Evolutionary conservation across 2,797 vertebrate species (phyloP), one percentile per base, ranked within the genome.

Genomic region (Phoeniculus purpureus): DNA sequence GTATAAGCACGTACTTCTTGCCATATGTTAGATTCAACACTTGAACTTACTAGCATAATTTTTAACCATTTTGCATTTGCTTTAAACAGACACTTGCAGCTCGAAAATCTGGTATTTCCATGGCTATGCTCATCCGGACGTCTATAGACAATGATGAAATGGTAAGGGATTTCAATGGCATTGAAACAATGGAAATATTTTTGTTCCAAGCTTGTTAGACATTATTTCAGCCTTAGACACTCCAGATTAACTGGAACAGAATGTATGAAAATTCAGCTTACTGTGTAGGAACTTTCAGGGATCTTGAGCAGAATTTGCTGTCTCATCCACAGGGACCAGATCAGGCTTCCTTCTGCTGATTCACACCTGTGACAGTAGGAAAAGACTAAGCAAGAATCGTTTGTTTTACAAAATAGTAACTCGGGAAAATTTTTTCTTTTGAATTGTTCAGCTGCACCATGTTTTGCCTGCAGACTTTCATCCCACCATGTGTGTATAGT

Each of bases 21-120:
- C 25, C 22, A 82, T 65, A 32, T 19, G 12, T 79, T 92, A 48
- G 13, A 67, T 61, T 76, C 9, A 61, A 19, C 13, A 61, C 20
- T 29, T 82, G 34, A 2, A 34, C 14, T 82, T 82, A 51, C 26
- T 55, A 25, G 14, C 45, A 6, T 58, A 66, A 66, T 81, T 91
- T 73, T 76, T 87, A 81, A 90, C 32, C 15, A 21, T 54, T 66
- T 84, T 95, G 22, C 9, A 7, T 93, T 92, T 96, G 23, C 61
- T 80, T 90, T 94, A 25, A 74, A 71, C 95, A 99, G 99, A 99
- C 99, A 31, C 97, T 99, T 96, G 98, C 99, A 97, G 99, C 99
- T 97, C 98, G 99, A 97, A 99, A 99, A 98, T 99, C 99, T 97
- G 99, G 99, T 95, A 98, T 99, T 95, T 99, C 99, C 73, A 98